These are phyloP conservation scores for Ia io DNA, from an alignment of 2,113 vertebrate genomes.

Conservation along the genomic window DNA sequence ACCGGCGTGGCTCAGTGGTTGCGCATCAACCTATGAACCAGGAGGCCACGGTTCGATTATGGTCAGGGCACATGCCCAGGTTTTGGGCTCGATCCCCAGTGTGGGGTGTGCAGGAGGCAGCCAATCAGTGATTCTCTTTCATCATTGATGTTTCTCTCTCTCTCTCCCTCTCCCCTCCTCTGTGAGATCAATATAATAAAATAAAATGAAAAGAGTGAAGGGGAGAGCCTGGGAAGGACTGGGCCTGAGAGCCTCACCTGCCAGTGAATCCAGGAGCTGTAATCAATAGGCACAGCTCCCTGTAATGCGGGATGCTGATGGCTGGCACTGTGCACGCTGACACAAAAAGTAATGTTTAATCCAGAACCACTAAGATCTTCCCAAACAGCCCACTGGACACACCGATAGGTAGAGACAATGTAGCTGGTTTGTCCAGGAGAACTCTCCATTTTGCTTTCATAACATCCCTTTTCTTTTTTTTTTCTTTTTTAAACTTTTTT, in stretches of 20 bases:
- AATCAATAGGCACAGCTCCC: not conserved
- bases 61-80: too few relatives aligned
- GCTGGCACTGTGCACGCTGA: not conserved
- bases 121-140: too few relatives aligned
- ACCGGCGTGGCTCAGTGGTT: too few relatives aligned
- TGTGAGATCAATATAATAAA: too few relatives aligned
- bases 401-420: not conserved
- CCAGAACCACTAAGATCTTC: not conserved
- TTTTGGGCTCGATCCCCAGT: too few relatives aligned
- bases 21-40: too few relatives aligned
- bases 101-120: too few relatives aligned
- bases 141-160: too few relatives aligned
- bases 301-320: not conserved
- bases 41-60: too few relatives aligned
- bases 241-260: too few relatives aligned
- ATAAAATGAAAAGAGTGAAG: not conserved
- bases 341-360: not conserved
- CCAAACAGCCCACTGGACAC: not conserved
- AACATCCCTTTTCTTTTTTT: not conserved
- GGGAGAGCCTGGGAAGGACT: not conserved
- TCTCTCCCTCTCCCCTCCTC: too few relatives aligned
- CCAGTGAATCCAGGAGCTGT: not conserved
- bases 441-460: not conserved
- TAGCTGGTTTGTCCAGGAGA: not conserved
- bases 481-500: too few relatives aligned